A percentile compares a stretch with the other conserved stretches of the same genome.
Evolutionary conservation across 2,888 invertebrate genomes (phyloP).

Genomic region (Acronicta psi): DNA sequence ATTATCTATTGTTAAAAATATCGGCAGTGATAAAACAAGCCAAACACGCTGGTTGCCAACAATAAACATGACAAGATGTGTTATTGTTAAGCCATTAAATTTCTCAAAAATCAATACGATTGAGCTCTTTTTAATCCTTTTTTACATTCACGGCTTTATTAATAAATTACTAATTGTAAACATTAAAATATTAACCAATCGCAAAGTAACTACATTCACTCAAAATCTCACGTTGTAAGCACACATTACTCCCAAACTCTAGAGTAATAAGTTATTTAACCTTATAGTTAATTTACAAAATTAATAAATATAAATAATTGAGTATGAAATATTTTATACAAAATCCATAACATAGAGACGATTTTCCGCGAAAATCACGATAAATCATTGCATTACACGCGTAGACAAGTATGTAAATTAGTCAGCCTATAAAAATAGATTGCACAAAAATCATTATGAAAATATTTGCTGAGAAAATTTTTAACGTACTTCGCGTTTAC

Average conservation of each 20-base stretch:
- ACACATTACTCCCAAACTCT: constrained; percentile 76
- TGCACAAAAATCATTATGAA: constrained; percentile 82
- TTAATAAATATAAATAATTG: constrained; percentile 85
- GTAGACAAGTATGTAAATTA: constrained; percentile 72
- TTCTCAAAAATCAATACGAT: constrained; percentile 58
- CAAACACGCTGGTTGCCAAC: constrained; percentile 69
- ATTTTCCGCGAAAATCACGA: constrained; percentile 75
- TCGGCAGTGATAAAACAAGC: constrained; percentile 87
- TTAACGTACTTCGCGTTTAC: constrained; percentile 52
- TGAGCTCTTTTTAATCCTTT: constrained; percentile 49
- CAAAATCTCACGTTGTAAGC: constrained; percentile 79
- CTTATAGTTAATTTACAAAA: constrained; percentile 82
- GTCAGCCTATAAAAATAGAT: constrained; percentile 86
- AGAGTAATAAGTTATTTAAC: constrained; percentile 77
- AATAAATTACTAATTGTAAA: constrained; percentile 71
- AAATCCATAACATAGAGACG: constrained; percentile 83
- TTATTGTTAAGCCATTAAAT: constrained; percentile 52
- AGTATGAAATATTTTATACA: constrained; percentile 86
- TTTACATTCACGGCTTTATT: constrained; percentile 62
- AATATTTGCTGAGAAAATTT: constrained; percentile 76
- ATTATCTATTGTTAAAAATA: constrained; percentile 79
- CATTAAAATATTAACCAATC: constrained; percentile 76
- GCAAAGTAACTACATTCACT: constrained; percentile 80
- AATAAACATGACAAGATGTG: constrained; percentile 52
- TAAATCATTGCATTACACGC: constrained; percentile 63